Conservation (phyloP, 2,888 invertebrate genomes). For the Sinodicranocentrus sp. region DNA sequence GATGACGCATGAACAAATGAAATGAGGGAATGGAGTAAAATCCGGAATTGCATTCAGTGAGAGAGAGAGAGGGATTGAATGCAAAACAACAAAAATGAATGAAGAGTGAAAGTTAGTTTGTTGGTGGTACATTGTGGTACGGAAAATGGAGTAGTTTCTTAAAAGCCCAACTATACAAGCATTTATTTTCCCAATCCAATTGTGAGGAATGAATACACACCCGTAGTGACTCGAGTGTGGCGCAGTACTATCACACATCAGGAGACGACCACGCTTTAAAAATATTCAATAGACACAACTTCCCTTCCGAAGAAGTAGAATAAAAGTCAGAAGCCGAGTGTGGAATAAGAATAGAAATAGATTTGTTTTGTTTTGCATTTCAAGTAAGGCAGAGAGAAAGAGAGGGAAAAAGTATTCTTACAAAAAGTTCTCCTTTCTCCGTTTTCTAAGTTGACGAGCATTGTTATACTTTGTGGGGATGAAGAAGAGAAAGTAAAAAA, state of each 20-base stretch:
- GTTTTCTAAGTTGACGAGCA: background rate
- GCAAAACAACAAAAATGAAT: slow-evolving; percentile 17
- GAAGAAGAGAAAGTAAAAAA: too few species aligned
- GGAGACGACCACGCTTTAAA: background rate
- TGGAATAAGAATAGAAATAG: slow-evolving; percentile 52
- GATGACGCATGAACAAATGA: slow-evolving; percentile 52
- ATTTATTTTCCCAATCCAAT: background rate
- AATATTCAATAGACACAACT: slow-evolving; percentile 55
- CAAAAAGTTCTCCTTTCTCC: background rate
- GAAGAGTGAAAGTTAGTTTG: background rate
- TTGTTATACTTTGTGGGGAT: too few species aligned
- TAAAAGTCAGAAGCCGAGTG: slow-evolving; percentile 60
- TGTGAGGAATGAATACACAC: slow-evolving; percentile 22
- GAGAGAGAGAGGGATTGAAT: background rate
- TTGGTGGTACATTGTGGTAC: slow-evolving; percentile 17
- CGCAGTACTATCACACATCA: too few species aligned
- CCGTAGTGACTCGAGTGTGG: background rate
- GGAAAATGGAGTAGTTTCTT: background rate
- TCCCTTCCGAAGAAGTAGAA: slow-evolving; percentile 42
- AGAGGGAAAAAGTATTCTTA: slow-evolving; percentile 25
- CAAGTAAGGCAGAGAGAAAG: slow-evolving; percentile 25
- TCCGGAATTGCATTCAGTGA: slow-evolving; percentile 34
- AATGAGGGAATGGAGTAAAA: slow-evolving; percentile 25
- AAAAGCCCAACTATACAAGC: background rate
- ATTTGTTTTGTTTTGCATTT: slow-evolving; percentile 67